phyloP scores from a whole-genome alignment of 2,888 invertebrate genomes.

The Sarcophaga carnaria region DNA sequence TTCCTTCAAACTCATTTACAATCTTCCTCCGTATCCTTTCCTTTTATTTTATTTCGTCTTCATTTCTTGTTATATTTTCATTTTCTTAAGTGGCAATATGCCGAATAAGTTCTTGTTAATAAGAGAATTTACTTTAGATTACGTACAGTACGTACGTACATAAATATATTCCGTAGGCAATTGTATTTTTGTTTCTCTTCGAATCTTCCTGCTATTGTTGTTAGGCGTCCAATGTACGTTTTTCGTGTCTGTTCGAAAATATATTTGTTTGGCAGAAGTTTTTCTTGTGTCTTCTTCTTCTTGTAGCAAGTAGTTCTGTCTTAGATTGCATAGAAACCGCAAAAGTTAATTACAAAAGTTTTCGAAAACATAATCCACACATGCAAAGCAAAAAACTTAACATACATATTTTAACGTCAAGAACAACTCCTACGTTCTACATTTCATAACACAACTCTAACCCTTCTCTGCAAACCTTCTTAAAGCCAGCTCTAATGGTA shows the following conservation, averaged over 20 bases:
- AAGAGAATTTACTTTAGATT: no score
- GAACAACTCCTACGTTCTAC: not conserved
- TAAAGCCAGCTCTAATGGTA: not conserved
- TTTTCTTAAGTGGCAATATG: no score
- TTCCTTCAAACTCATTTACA: no score
- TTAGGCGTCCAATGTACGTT: not conserved
- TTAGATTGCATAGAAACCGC: slow-evolving; percentile 28
- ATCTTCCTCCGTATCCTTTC: no score
- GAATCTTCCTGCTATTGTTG: not conserved
- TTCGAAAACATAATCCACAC: slow-evolving; percentile 32
- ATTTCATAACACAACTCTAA: not conserved
- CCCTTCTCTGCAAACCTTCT: not conserved
- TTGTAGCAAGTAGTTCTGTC: not conserved
- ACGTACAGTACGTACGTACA: no score
- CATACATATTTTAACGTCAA: not conserved
- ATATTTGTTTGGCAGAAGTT: not conserved
- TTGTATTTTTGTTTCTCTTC: not conserved
- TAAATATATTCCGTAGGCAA: no score
- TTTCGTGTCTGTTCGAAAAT: not conserved
- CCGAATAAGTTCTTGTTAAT: no score
- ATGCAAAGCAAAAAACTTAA: not conserved
- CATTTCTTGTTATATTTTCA: no score
- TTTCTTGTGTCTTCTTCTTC: not conserved
- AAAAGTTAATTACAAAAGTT: slow-evolving; percentile 65
- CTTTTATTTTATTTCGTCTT: no score